Evolutionary conservation across 2,113 vertebrate genomes (phyloP).

Genomic region (Rhizomys pruinosus): DNA sequence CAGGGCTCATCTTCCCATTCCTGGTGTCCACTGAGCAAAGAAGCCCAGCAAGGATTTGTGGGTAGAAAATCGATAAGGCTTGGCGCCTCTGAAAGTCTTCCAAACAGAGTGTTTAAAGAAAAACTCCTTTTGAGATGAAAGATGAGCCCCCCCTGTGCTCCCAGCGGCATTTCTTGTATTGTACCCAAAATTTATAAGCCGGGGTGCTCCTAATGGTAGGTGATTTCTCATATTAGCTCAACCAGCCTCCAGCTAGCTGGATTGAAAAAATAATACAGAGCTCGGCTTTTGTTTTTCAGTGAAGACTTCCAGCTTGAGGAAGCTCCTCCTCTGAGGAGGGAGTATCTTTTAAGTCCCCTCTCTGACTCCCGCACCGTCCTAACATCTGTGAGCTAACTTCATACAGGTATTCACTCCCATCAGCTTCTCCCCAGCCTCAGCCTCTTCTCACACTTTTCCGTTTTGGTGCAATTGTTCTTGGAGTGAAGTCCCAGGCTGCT

Average conservation of each 20-base stretch:
- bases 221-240: constrained; percentile 51
- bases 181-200: neutral
- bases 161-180: neutral
- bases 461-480: constrained; percentile 67
- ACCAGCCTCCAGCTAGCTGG: constrained; percentile 27
- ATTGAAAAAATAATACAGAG: neutral
- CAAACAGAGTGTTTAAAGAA: neutral
- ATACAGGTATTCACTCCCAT: constrained; percentile 64
- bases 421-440: constrained; percentile 65
- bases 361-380: constrained; percentile 68
- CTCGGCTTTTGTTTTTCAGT: too few species aligned
- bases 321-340: neutral
- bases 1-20: neutral
- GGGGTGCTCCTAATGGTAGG: neutral
- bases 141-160: neutral
- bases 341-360: constrained; percentile 58
- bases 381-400: constrained; percentile 76
- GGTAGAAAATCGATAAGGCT: neutral
- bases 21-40: neutral
- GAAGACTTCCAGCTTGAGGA: constrained; percentile 17
- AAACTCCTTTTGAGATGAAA: constrained; percentile 33
- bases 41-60: neutral
- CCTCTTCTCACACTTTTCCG: constrained; percentile 71
- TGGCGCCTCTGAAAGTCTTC: neutral
- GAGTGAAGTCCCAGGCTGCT: constrained; percentile 70